phyloP scores from a whole-genome alignment of 2,888 invertebrate species.

The Cosmia trapezina region DNA sequence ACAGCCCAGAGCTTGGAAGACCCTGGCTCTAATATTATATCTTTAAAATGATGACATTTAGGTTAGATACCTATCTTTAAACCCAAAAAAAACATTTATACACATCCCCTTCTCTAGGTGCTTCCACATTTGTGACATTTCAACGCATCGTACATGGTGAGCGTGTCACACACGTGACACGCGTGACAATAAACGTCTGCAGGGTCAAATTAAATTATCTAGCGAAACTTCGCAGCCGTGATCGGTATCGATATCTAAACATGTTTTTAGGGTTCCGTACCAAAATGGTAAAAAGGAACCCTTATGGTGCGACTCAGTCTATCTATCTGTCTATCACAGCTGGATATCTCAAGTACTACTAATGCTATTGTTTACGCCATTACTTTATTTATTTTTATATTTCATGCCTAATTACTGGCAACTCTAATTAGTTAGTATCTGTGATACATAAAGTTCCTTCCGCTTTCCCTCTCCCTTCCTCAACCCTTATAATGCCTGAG shows the following conservation, averaged over 20 bases:
- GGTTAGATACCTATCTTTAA: background rate
- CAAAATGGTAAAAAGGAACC: too few relatives aligned
- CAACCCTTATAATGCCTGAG: too few relatives aligned
- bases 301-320: too few relatives aligned
- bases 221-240: background rate
- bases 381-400: too few relatives aligned
- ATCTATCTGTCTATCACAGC: too few relatives aligned
- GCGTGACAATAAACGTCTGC: background rate
- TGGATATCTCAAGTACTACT: too few relatives aligned
- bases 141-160: background rate
- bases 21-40: background rate
- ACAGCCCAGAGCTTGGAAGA: constrained; percentile 13
- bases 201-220: background rate
- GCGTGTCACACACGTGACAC: background rate
- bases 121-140: constrained; percentile 16
- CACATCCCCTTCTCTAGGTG: background rate
- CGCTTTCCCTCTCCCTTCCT: too few relatives aligned
- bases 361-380: too few relatives aligned
- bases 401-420: too few relatives aligned
- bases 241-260: too few relatives aligned
- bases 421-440: too few relatives aligned
- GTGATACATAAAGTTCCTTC: too few relatives aligned
- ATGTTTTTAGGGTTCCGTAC: background rate
- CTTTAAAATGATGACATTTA: background rate
- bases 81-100: constrained; percentile 8